phyloP scores from a whole-genome alignment of 64 coral and sea anemone species.

The Montipora capricornis region DNA sequence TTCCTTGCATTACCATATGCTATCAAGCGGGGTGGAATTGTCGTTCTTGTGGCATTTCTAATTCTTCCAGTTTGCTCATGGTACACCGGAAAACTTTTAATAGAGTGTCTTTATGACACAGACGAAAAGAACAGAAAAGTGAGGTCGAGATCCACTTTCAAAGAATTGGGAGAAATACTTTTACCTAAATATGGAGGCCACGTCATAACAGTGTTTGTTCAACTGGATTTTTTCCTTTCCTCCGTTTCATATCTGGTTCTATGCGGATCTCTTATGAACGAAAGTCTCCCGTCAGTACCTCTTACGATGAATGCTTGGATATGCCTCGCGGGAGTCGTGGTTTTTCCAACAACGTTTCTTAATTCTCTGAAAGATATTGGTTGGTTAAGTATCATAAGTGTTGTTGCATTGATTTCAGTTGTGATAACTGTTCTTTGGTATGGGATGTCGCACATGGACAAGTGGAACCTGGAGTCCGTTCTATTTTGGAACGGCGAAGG shows the following conservation, averaged over 20 bases:
- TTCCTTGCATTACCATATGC: conserved; percentile 52
- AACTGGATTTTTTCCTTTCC: neutral
- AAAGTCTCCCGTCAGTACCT: neutral
- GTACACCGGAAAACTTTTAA: conserved; percentile 19
- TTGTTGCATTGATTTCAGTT: neutral
- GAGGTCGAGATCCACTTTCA: neutral
- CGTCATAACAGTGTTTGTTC: neutral
- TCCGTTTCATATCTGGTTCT: neutral
- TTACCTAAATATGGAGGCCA: neutral
- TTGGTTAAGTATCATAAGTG: neutral
- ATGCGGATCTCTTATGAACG: neutral
- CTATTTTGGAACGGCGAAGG: neutral
- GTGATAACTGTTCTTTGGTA: neutral
- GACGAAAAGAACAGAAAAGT: neutral
- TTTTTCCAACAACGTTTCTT: neutral
- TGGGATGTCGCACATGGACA: neutral
- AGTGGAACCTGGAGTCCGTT: neutral
- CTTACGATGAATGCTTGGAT: neutral
- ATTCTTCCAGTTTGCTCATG: neutral
- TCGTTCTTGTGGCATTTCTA: neutral
- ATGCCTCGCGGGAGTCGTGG: neutral
- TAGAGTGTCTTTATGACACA: conserved; percentile 10
- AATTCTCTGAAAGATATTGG: neutral
- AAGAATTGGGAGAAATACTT: conserved; percentile 8
- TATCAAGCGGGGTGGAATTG: conserved; percentile 23